These are phyloP conservation scores for rat (Rattus norvegicus) DNA, from an alignment of 2,113 vertebrate genomes.

Conservation along the genomic window DNA sequence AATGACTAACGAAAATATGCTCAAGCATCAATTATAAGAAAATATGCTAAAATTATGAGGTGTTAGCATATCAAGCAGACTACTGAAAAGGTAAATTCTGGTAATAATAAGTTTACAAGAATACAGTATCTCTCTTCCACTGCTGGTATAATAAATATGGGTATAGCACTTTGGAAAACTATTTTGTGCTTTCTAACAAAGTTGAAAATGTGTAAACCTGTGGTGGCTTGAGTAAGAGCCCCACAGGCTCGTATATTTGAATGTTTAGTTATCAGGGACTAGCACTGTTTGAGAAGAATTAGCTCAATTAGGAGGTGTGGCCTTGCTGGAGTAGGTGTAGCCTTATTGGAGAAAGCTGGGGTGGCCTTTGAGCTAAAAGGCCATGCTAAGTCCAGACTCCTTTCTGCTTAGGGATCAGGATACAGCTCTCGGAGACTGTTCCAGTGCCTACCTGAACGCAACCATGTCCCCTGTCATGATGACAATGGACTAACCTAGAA, in stretches of 20 bases:
- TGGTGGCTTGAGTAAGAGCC: neutral
- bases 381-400: neutral
- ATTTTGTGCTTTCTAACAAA: constrained; percentile 24
- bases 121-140: neutral
- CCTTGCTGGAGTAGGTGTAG: neutral
- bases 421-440: neutral
- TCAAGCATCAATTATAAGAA: constrained; percentile 34
- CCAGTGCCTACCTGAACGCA: neutral
- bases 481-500: neutral
- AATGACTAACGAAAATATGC: constrained; percentile 38
- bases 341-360: neutral
- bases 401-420: neutral
- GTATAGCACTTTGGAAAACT: constrained; percentile 5
- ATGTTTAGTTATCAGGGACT: neutral
- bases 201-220: neutral
- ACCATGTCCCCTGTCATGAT: too few relatives aligned
- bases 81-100: constrained; percentile 15
- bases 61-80: neutral
- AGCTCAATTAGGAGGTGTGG: neutral
- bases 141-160: neutral
- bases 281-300: neutral
- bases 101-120: neutral
- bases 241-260: neutral
- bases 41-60: constrained; percentile 10
- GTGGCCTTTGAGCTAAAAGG: neutral